Conservation (phyloP, 2,888 invertebrate genomes). For the Agrochola lota region DNA sequence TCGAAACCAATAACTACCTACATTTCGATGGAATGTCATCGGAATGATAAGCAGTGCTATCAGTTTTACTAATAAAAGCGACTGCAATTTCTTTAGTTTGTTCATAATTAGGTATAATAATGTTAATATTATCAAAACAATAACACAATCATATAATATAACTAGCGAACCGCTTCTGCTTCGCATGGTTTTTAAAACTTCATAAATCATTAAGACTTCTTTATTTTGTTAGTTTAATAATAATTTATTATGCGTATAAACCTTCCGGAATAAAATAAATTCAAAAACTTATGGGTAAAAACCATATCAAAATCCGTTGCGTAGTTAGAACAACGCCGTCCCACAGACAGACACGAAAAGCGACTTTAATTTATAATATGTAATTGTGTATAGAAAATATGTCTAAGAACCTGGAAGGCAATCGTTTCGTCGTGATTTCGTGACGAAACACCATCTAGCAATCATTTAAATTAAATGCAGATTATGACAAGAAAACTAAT, state of each 20-base stretch:
- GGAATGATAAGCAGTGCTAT: neutral
- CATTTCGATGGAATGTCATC: neutral
- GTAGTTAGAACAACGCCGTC: too few species aligned
- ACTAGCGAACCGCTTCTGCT: too few species aligned
- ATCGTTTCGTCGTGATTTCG: slow-evolving; percentile 37
- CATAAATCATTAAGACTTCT: too few species aligned
- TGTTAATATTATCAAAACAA: neutral
- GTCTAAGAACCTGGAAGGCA: slow-evolving; percentile 23
- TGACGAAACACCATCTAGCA: slow-evolving; percentile 36
- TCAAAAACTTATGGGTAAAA: too few species aligned
- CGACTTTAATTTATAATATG: too few species aligned
- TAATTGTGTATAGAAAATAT: neutral
- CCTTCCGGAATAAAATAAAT: too few species aligned
- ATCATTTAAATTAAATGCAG: slow-evolving; percentile 10
- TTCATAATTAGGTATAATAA: neutral
- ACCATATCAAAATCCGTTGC: too few species aligned
- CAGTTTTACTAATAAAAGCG: neutral
- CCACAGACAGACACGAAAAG: too few species aligned
- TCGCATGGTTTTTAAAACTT: too few species aligned
- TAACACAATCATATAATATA: neutral
- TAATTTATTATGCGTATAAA: too few species aligned
- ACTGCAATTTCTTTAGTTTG: neutral
- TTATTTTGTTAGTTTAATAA: too few species aligned
- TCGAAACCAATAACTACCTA: too few species aligned
- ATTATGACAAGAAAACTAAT: slow-evolving; percentile 34